phyloP scores from a whole-genome alignment of 2,113 vertebrate genomes.

The Irena cyanogastra region DNA sequence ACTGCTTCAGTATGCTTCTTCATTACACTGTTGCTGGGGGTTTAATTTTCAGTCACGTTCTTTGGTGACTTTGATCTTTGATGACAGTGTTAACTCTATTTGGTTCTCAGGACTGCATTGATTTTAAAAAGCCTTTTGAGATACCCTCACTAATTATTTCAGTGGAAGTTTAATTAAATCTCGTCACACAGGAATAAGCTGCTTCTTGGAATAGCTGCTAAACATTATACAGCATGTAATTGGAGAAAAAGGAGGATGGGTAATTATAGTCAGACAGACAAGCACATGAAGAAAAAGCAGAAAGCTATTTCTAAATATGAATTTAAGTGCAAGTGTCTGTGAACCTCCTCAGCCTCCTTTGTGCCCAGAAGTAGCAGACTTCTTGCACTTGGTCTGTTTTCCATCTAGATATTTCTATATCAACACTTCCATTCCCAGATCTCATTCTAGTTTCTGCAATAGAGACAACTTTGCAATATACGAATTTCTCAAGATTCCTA shows the following conservation, averaged over 20 bases:
- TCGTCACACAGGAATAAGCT: constrained; percentile 74
- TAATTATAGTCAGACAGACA: constrained; percentile 13
- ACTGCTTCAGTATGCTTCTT: constrained; percentile 52
- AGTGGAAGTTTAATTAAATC: constrained; percentile 80
- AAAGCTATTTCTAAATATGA: not conserved
- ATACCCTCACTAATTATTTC: constrained; percentile 79
- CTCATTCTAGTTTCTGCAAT: not conserved
- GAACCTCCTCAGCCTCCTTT: not conserved
- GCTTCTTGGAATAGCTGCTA: constrained; percentile 49
- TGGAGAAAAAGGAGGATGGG: constrained; percentile 13
- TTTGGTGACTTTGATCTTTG: constrained; percentile 75
- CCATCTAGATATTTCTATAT: not conserved
- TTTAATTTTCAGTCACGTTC: constrained; percentile 69
- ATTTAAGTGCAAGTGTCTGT: not conserved
- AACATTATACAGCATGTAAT: constrained; percentile 42
- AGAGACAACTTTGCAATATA: not conserved
- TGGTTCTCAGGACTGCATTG: constrained; percentile 63
- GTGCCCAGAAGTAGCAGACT: not conserved
- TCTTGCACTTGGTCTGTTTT: not conserved
- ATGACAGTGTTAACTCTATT: constrained; percentile 82
- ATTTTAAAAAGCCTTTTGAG: constrained; percentile 74
- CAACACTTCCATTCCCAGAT: not conserved
- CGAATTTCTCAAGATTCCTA: not conserved
- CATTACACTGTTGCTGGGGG: constrained; percentile 54
- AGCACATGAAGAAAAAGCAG: not conserved